Base-by-base conservation (phyloP, 2,888 invertebrate species). In the Tortrix viridana region DNA sequence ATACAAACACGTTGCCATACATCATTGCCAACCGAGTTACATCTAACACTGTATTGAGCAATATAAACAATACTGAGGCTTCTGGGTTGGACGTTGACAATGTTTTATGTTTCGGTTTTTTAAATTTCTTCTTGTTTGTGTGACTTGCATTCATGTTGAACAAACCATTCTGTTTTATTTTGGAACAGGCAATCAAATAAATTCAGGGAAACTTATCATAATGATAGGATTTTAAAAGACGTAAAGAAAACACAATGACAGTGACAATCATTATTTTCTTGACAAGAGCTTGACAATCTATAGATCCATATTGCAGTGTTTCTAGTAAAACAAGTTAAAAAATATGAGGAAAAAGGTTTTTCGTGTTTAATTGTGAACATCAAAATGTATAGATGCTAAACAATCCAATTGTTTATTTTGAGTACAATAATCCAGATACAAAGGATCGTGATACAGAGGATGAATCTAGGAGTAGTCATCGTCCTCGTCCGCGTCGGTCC, bases 401-500 rank as follows among this genome's bases (percentile, higher is more conserved):
- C 38, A 48, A 46, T 12, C 9, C n/a, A 12, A 41, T 58, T 38
- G 12, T 48, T 18, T 43, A 47, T 22, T 41, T 14, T 12, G 4
- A 26, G 19, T 23, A 41, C 22, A 14, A 6, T 37, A 38, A 41
- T 53, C 23, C 5, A 18, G n/a, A 61, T 4, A 5, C 1, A 43
- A n/a, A n/a, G 41, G 16, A 47, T 53, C 23, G 9, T 22, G n/a
- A 61, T 4, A 5, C 1, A 43, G n/a, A n/a, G 41, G 16, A 47
- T 32, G 12, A 23, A 49, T 50, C 53, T 89, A 92, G 65, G 91
- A 92, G 72, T 92, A 92, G 69, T 92, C 92, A 77, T 92, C 92
- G 74, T 92, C 92, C 70, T 93, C 93, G 56, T 93, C 93, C 43
- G 91, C 90, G 43, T 91, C 89, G 55, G 76, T 79, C 72, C 80